Evolutionary conservation across 2,113 vertebrate species (phyloP).

Genomic region (Genyomyrus donnyi): DNA sequence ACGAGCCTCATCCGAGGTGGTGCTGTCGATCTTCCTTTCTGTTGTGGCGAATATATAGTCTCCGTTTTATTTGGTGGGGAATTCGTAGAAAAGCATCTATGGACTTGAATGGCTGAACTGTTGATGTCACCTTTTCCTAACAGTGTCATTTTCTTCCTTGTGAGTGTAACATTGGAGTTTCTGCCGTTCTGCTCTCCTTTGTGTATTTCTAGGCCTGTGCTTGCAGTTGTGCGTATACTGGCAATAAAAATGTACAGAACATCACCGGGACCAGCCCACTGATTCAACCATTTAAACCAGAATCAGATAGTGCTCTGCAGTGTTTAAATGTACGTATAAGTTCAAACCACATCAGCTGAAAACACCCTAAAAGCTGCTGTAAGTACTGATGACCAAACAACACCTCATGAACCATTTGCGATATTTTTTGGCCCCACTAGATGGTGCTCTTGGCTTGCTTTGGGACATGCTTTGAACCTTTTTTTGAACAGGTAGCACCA

Average conservation of each 20-base stretch:
- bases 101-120: conserved; percentile 60
- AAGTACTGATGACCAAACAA: neutral
- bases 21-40: conserved; percentile 38
- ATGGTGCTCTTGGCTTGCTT: neutral
- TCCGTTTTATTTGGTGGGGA: conserved; percentile 52
- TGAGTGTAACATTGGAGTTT: conserved; percentile 72
- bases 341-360: neutral
- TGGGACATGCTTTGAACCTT: neutral
- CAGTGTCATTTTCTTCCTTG: conserved; percentile 56
- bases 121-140: conserved; percentile 46
- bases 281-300: neutral
- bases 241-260: conserved; percentile 78
- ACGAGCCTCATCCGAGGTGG: neutral
- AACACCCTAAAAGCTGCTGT: neutral
- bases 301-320: neutral
- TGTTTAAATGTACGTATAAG: neutral
- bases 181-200: conserved; percentile 71
- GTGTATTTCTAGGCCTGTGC: conserved; percentile 96
- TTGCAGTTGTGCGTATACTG: conserved; percentile 63
- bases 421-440: neutral
- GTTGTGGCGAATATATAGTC: conserved; percentile 53
- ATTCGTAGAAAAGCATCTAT: conserved; percentile 86
- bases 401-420: neutral
- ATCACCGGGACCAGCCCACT: conserved; percentile 9
- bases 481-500: neutral